phyloP scores from a whole-genome alignment of 2,888 invertebrate genomes.

The Ormyrus labotus region DNA sequence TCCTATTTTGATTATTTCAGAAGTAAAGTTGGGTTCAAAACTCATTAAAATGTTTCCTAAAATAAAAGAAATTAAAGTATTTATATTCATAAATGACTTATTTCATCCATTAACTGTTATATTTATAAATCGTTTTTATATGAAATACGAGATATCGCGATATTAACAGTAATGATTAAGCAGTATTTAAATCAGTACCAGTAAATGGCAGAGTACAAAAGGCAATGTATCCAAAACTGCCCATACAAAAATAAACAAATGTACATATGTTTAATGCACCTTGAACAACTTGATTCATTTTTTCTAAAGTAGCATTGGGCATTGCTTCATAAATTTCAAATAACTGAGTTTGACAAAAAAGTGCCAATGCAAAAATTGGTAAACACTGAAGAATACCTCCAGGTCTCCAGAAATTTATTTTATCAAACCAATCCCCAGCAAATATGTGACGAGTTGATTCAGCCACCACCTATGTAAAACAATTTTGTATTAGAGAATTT shows the following conservation, averaged over 20 bases:
- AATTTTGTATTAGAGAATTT: constrained; percentile 27
- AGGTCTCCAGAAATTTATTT: constrained; percentile 88
- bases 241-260: constrained; percentile 91
- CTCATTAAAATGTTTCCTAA: constrained; percentile 93
- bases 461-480: constrained; percentile 81
- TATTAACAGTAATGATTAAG: background rate
- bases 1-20: constrained; percentile 94
- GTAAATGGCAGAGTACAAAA: constrained; percentile 87
- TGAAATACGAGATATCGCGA: too few relatives aligned
- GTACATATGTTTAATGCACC: constrained; percentile 95
- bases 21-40: constrained; percentile 87
- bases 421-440: constrained; percentile 84
- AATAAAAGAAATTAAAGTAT: constrained; percentile 43
- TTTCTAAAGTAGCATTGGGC: constrained; percentile 90
- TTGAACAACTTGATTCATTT: constrained; percentile 91
- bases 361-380: constrained; percentile 97
- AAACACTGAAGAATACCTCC: constrained; percentile 92
- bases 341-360: constrained; percentile 97
- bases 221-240: constrained; percentile 95
- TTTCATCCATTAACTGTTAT: background rate
- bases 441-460: constrained; percentile 87
- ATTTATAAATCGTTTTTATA: too few relatives aligned
- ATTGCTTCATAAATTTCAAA: constrained; percentile 95
- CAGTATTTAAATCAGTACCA: constrained; percentile 74
- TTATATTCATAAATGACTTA: constrained; percentile 33